phyloP scores from a whole-genome alignment of 2,888 invertebrate species.

The Suillia variegata region DNA sequence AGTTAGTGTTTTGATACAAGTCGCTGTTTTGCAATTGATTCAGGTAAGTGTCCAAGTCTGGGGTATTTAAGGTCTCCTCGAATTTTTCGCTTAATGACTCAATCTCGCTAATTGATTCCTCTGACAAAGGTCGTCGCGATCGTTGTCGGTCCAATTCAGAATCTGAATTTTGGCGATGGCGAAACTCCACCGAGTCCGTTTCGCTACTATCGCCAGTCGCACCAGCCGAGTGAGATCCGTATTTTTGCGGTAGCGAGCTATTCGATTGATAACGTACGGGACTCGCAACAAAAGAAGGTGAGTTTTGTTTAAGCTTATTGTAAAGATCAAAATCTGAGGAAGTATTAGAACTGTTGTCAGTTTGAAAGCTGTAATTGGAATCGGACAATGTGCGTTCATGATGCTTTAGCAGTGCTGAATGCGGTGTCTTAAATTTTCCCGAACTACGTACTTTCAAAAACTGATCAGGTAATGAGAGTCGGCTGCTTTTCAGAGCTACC shows the following conservation, averaged over 20 bases:
- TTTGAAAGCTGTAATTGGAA: slow-evolving; percentile 60
- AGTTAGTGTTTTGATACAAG: slow-evolving; percentile 49
- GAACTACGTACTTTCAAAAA: slow-evolving; percentile 49
- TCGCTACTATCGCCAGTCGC: slow-evolving; percentile 53
- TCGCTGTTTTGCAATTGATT: slow-evolving; percentile 68
- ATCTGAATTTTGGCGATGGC: slow-evolving; percentile 57
- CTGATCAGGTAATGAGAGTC: slow-evolving; percentile 59
- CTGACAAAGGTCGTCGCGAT: slow-evolving; percentile 76
- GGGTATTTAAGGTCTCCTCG: slow-evolving; percentile 64
- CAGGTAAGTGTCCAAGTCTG: slow-evolving; percentile 73
- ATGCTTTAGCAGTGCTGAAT: slow-evolving; percentile 45
- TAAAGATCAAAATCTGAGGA: slow-evolving; percentile 60
- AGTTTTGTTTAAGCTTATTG: slow-evolving; percentile 55
- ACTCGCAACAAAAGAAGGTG: slow-evolving; percentile 49
- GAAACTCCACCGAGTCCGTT: slow-evolving; percentile 64
- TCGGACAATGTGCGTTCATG: slow-evolving; percentile 58
- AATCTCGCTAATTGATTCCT: slow-evolving; percentile 73
- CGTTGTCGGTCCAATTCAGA: slow-evolving; percentile 67
- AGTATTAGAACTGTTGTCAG: slow-evolving; percentile 59
- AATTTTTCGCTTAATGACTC: slow-evolving; percentile 66
- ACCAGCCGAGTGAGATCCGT: slow-evolving; percentile 22
- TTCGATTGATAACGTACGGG: slow-evolving; percentile 54
- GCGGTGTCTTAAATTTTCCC: slow-evolving; percentile 31
- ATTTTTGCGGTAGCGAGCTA: slow-evolving; percentile 47
- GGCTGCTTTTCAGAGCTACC: slow-evolving; percentile 52